Percentiles rank a stretch among this genome's conserved stretches.
Conservation (phyloP, 2,113 vertebrate genomes). For the Myocastor coypus region DNA sequence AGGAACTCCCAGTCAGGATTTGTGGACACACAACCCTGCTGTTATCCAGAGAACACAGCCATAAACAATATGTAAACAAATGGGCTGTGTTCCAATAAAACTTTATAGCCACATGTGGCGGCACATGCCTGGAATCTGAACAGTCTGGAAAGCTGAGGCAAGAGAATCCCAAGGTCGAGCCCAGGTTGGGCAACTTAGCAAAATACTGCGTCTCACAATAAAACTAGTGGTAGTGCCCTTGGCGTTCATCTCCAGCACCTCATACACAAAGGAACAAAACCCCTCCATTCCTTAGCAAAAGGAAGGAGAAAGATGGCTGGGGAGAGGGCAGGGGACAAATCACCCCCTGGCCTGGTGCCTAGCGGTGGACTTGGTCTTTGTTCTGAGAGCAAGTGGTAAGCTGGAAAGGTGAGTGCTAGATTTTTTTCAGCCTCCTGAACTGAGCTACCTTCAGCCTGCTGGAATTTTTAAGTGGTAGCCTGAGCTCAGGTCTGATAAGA, state of each 20-base stretch:
- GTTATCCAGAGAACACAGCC: not conserved
- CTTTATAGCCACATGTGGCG: not conserved
- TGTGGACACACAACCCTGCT: too few relatives aligned
- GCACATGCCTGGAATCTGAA: not conserved
- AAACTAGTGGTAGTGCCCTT: not conserved
- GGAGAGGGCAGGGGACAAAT: not conserved
- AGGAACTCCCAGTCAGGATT: not conserved
- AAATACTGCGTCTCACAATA: not conserved
- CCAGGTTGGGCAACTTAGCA: not conserved
- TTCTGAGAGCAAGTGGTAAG: not conserved
- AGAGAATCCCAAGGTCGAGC: not conserved
- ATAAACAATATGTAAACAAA: not conserved
- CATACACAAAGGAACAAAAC: not conserved
- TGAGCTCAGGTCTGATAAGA: not conserved
- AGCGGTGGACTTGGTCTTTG: not conserved
- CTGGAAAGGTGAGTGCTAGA: not conserved
- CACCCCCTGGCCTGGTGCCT: not conserved
- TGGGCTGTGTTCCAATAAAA: not conserved
- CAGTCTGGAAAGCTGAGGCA: not conserved
- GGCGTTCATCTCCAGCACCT: not conserved
- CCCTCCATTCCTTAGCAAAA: not conserved
- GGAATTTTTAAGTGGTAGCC: not conserved
- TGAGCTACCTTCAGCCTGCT: not conserved
- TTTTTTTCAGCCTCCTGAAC: not conserved
- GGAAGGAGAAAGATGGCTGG: not conserved